These are phyloP conservation scores for Leptinotarsa rubiginosa DNA, from an alignment of 2,888 invertebrate species.

Conservation along the genomic window DNA sequence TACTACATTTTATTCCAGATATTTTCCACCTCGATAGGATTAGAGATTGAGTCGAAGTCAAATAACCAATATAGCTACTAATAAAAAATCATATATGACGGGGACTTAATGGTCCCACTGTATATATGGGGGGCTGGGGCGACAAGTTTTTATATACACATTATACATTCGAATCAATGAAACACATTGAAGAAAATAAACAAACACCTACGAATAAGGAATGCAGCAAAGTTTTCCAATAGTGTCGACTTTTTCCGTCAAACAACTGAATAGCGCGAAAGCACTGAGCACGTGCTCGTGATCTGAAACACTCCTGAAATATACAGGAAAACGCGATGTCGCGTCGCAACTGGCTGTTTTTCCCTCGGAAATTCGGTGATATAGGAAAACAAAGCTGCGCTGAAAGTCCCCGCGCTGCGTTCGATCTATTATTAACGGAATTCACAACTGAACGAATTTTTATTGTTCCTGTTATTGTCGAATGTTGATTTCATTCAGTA, in stretches of 20 bases:
- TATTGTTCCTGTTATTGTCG: conserved; percentile 13
- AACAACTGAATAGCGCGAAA: conserved; percentile 6
- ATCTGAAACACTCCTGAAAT: not conserved
- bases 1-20: too few species aligned
- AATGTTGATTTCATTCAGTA: conserved; percentile 15
- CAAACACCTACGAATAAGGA: not conserved
- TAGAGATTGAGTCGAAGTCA: too few species aligned
- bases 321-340: not conserved
- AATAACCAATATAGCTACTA: too few species aligned
- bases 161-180: too few species aligned
- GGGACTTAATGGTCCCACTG: too few species aligned
- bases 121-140: too few species aligned
- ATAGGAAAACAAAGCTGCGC: not conserved
- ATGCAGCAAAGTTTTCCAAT: not conserved
- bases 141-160: too few species aligned
- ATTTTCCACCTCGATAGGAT: too few species aligned
- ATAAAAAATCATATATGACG: too few species aligned
- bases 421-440: not conserved
- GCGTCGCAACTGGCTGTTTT: not conserved
- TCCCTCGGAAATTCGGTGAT: conserved; percentile 15
- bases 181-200: not conserved
- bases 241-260: not conserved
- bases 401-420: not conserved
- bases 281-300: conserved; percentile 15
- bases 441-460: conserved; percentile 10